Conservation (phyloP, 2,888 invertebrate genomes). For the Pterostichus niger region DNA sequence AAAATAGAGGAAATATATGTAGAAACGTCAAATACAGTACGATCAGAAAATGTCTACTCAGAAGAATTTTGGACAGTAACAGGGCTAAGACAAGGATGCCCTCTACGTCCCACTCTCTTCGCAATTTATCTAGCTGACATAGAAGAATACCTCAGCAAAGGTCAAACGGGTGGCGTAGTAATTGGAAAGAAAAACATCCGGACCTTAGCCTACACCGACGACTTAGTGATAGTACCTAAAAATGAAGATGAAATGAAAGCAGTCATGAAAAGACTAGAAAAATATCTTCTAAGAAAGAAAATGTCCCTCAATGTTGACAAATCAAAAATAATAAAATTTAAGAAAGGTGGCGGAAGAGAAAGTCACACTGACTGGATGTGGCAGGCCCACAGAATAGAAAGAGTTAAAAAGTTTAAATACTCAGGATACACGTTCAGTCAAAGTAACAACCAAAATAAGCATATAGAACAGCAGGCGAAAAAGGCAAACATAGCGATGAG, state of each 20-base stretch:
- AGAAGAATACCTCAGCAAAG: constrained; percentile 60
- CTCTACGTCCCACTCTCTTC: constrained; percentile 57
- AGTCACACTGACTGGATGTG: constrained; percentile 54
- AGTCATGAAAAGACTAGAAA: constrained; percentile 35
- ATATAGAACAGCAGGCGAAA: constrained; percentile 17
- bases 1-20: background rate
- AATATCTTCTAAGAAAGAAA: constrained; percentile 52
- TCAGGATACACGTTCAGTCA: constrained; percentile 62
- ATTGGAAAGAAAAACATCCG: constrained; percentile 67
- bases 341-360: constrained; percentile 63
- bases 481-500: constrained; percentile 56
- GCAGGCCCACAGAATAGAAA: constrained; percentile 62
- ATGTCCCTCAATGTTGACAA: constrained; percentile 66
- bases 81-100: constrained; percentile 65
- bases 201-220: constrained; percentile 67
- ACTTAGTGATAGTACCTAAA: constrained; percentile 67
- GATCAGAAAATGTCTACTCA: constrained; percentile 1
- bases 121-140: constrained; percentile 65
- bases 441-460: constrained; percentile 25
- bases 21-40: background rate
- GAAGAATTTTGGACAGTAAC: constrained; percentile 55
- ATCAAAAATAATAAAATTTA: constrained; percentile 66
- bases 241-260: constrained; percentile 47
- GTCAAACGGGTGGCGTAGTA: constrained; percentile 64
- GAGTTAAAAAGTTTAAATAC: constrained; percentile 67